Evolutionary conservation across 2,113 vertebrate genomes (phyloP), one percentile per base, ranked within the genome.

Genomic region (Galemys pyrenaicus): DNA sequence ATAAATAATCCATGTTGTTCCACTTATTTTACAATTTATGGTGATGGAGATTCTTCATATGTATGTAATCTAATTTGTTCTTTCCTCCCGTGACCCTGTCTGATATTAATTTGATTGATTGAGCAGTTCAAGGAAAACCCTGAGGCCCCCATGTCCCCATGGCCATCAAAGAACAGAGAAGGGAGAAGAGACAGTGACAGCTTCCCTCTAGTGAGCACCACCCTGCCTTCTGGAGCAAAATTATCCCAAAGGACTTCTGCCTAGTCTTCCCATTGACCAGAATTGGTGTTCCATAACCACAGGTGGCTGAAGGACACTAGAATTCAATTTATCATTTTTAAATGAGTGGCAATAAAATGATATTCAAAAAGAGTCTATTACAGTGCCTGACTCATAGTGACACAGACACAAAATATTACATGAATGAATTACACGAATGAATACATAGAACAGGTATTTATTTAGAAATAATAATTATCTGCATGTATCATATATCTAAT

Each of bases 121-220:
- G 32, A 35, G 2, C 32, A 35, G 16, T 7, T 9, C 6, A 19
- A 35, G 9, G 54, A 56, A 56, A 56, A 56, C 54, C 54, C 54
- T 22, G 54, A 22, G 19, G 54, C 20, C 35, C 3, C 6, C 9
- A 37, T 49, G 19, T 71, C 5, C 51, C 35, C 17, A 9, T 30
- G 81, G 19, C 9, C 16, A 75, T 5, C 16, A 19, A 4, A 44
- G 26, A 37, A 44, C 12, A 75, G 28, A 28, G 10, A 35, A 44
- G 13, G 28, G 2, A 0, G 10, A 26, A 46, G 5, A 1, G 60
- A 37, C 41, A 54, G 1, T 22, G 1, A 82, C 9, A 1, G 4
- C 9, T 70, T 65, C 7, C 0, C 44, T 8, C 32, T 58, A 19
- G 4, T 2, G 17, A 8, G 0, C 6, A 22, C 2, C 0, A 5